Conservation (phyloP, 2,888 invertebrate species). For the Tinea pellionella region DNA sequence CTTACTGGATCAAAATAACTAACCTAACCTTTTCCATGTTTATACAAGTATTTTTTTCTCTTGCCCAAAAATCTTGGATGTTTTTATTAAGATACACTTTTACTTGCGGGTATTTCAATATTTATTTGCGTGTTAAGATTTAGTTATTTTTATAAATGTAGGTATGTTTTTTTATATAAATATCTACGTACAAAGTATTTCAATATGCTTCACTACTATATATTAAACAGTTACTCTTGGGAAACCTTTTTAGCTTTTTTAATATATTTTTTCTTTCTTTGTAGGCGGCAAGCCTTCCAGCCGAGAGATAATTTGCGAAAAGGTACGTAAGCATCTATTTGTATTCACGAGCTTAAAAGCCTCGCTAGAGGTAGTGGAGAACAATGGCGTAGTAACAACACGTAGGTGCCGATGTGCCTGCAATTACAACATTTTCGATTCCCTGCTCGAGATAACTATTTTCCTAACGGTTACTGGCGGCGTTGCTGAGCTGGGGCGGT, state of each 20-base stretch:
- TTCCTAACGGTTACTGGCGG: constrained; percentile 15
- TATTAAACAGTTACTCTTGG: background rate
- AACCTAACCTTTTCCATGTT: background rate
- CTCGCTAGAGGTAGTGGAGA: constrained; percentile 14
- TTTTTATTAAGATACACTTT: background rate
- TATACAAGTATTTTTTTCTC: background rate
- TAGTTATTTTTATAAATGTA: too few relatives aligned
- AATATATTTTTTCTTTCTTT: background rate
- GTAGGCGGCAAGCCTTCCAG: constrained; percentile 36
- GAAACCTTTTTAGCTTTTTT: constrained; percentile 4
- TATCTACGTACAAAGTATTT: too few relatives aligned
- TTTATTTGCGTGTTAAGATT: too few relatives aligned
- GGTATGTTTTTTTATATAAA: too few relatives aligned
- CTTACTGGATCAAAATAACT: background rate
- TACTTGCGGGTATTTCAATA: background rate
- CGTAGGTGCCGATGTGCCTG: constrained; percentile 14
- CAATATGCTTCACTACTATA: too few relatives aligned
- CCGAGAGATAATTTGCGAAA: constrained; percentile 55
- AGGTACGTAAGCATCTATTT: constrained; percentile 53
- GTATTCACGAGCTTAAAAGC: constrained; percentile 41
- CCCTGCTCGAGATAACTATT: constrained; percentile 18
- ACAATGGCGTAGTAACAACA: constrained; percentile 15
- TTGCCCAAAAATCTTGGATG: background rate
- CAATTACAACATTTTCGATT: constrained; percentile 18
- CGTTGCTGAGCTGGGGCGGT: background rate